These are phyloP conservation scores for Nematolebias whitei DNA, from an alignment of 2,113 vertebrate species.

Conservation along the genomic window DNA sequence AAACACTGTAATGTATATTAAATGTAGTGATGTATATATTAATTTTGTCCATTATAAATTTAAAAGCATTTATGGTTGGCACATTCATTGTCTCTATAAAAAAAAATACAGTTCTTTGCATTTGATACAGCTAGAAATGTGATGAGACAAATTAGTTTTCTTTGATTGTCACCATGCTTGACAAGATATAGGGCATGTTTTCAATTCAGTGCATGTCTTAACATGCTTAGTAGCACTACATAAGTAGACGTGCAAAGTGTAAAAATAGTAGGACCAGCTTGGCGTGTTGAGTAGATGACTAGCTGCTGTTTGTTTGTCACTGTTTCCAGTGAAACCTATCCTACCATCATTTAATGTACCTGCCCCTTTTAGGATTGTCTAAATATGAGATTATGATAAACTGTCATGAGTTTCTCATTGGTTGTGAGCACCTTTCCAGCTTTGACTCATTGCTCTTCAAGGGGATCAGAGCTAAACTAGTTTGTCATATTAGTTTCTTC, in stretches of 20 bases:
- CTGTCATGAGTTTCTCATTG: background rate
- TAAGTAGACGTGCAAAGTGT: constrained; percentile 10
- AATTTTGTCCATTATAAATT: too few relatives aligned
- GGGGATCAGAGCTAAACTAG: background rate
- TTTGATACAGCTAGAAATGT: too few relatives aligned
- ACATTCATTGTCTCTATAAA: too few relatives aligned
- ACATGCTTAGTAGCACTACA: constrained; percentile 10
- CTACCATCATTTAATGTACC: background rate
- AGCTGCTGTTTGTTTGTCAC: too few relatives aligned
- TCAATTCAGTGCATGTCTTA: constrained; percentile 5
- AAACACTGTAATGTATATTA: too few relatives aligned
- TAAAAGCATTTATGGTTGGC: too few relatives aligned
- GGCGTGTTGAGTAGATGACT: too few relatives aligned
- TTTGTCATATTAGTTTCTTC: constrained; percentile 17
- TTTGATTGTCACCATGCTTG: background rate
- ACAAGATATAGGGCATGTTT: background rate
- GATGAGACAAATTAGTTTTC: background rate
- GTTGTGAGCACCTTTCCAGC: constrained; percentile 6
- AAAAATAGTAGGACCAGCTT: background rate
- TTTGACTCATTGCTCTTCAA: constrained; percentile 23
- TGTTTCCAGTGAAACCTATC: background rate
- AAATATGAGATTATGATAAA: background rate
- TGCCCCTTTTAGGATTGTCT: constrained; percentile 1
- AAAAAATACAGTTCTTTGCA: too few relatives aligned
- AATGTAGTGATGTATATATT: too few relatives aligned